Evolutionary conservation across 2,113 vertebrate species (phyloP), one percentile per base, ranked within the genome.

Genomic region (Urocolius indicus): DNA sequence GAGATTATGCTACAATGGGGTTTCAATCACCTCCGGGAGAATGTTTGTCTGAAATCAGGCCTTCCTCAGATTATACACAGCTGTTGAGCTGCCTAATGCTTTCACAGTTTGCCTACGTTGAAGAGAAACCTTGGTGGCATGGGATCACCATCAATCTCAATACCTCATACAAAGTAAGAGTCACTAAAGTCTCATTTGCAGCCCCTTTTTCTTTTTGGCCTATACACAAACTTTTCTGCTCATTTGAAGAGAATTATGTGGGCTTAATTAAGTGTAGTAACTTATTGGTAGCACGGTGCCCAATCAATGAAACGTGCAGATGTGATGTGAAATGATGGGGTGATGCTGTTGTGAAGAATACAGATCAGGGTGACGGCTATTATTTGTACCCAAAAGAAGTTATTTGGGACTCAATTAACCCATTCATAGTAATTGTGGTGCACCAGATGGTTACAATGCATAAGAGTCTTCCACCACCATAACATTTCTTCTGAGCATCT

Each of bases 211-310:
- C 97, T 98, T 96, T 88, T 87, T 79, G 92, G 91, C 95, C 97
- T 97, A 98, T 96, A 98, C 89, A 98, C 98, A 97, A 97, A 97
- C 97, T 97, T 98, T 97, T 97, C 97, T 97, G 95, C 97, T 98
- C 96, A 94, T 97, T 97, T 97, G 97, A 98, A 97, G 97, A 98
- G 98, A 98, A 98, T 98, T 98, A 98, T 98, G 97, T 97, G 97
- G 98, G 98, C 98, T 99, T 99, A 99, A 99, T 99, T 98, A 98
- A 99, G 98, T 99, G 98, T 98, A 98, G 98, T 98, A 98, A 98
- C 98, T 98, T 98, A 98, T 98, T 98, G 98, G 98, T 98, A 97
- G 98, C 97, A 82, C 97, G 84, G 89, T 97, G 98, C 98, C 93
- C 98, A 97, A 98, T 97, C 97, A 97, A 97, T 95, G 98, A 97